A percentile compares a stretch with the other conserved stretches of the same genome.
These are phyloP conservation scores for Drosophila navojoa DNA, from an alignment of 1,140 invertebrate genomes.

Conservation along the genomic window DNA sequence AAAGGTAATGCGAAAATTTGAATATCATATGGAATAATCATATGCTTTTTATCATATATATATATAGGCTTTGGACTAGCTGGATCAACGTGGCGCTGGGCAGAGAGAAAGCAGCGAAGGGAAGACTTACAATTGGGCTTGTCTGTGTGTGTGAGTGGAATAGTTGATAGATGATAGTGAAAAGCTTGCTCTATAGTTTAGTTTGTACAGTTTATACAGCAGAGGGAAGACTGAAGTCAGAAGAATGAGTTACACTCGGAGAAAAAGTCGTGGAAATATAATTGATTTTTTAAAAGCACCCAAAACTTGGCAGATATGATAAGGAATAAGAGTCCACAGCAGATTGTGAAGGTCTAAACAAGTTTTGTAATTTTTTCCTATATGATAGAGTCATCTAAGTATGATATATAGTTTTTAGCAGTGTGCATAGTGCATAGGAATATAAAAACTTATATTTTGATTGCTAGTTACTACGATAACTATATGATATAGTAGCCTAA, in stretches of 20 bases:
- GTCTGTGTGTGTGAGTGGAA: neutral
- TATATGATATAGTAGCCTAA: neutral
- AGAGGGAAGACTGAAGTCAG: constrained; percentile 24
- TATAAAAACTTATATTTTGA: too few relatives aligned
- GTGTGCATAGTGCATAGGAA: too few relatives aligned
- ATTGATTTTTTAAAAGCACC: neutral
- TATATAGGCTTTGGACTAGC: constrained; percentile 13
- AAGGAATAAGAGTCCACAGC: too few relatives aligned
- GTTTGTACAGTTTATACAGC: constrained; percentile 41
- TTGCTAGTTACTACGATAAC: neutral
- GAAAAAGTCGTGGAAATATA: neutral
- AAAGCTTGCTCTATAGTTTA: constrained; percentile 8
- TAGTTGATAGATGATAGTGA: neutral
- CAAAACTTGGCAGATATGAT: too few relatives aligned
- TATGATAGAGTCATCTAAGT: neutral
- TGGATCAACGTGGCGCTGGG: constrained; percentile 6
- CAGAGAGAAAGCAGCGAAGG: constrained; percentile 4
- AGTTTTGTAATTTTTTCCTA: too few relatives aligned
- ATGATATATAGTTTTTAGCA: too few relatives aligned
- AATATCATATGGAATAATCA: constrained; percentile 56
- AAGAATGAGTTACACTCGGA: constrained; percentile 1
- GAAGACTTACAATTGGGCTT: constrained; percentile 13
- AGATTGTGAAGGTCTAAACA: too few relatives aligned
- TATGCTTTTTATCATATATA: constrained; percentile 31
- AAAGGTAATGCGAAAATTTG: constrained; percentile 65